phyloP scores from a whole-genome alignment of 2,113 vertebrate species.

The Pavo muticus region DNA sequence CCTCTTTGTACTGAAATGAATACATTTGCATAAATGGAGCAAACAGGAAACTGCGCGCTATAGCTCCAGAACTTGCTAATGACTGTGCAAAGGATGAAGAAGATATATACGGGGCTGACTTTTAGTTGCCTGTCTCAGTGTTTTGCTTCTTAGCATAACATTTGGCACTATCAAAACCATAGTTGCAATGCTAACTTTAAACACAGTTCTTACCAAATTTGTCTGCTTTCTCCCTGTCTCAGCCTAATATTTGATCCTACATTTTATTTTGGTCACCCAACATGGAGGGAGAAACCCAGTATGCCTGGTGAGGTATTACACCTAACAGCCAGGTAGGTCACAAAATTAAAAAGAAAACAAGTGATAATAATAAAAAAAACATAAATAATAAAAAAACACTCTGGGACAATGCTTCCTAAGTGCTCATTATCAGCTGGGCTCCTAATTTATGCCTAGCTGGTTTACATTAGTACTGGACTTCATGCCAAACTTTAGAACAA shows the following conservation, averaged over 20 bases:
- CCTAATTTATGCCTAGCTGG: slow-evolving; percentile 16
- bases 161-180: neutral
- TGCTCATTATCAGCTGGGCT: slow-evolving; percentile 16
- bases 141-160: neutral
- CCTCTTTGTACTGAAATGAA: neutral
- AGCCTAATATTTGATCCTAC: neutral
- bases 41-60: neutral
- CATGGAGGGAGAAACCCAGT: neutral
- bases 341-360: neutral
- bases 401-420: neutral
- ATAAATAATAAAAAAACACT: neutral
- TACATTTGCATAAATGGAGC: neutral
- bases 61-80: neutral
- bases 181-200: neutral
- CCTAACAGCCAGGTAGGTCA: neutral
- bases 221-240: neutral
- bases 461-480: slow-evolving; percentile 37
- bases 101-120: neutral
- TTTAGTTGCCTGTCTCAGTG: neutral
- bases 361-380: neutral
- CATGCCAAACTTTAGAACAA: slow-evolving; percentile 23
- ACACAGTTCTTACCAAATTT: neutral
- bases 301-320: neutral
- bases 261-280: neutral
- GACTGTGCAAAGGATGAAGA: neutral